Percentiles rank a stretch among this genome's conserved stretches.
These are phyloP conservation scores for Sciurus niger DNA, from an alignment of 2,113 vertebrate genomes.

Conservation along the genomic window DNA sequence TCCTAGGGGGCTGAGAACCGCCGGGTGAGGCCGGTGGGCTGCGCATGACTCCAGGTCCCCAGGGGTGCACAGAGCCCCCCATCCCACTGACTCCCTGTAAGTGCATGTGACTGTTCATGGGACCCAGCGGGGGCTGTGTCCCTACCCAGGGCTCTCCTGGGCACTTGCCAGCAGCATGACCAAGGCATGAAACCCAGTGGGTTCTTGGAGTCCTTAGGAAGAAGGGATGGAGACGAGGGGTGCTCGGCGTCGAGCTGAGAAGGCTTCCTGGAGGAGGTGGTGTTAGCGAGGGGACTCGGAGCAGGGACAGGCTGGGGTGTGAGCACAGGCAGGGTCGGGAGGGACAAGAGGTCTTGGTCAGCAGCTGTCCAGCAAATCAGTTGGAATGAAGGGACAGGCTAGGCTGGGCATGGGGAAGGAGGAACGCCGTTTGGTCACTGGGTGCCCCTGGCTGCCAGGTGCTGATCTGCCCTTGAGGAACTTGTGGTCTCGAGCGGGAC, in stretches of 20 bases:
- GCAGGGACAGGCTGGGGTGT: rapidly evolving
- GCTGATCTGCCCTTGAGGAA: background rate
- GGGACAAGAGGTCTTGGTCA: background rate
- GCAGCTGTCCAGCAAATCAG: background rate
- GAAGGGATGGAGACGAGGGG: background rate
- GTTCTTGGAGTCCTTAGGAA: background rate
- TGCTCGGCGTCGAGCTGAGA: background rate
- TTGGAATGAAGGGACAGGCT: background rate
- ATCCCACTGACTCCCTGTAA: background rate
- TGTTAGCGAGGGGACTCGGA: background rate
- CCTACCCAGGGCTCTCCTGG: background rate
- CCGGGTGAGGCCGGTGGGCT: background rate
- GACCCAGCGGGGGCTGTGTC: background rate
- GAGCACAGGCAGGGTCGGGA: background rate
- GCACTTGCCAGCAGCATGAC: background rate
- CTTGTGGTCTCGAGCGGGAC: background rate
- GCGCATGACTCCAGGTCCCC: background rate
- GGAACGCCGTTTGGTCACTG: background rate
- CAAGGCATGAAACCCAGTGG: background rate
- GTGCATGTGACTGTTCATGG: background rate
- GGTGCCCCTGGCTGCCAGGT: background rate
- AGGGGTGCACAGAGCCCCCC: background rate
- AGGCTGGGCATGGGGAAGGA: background rate
- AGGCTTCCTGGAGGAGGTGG: background rate
- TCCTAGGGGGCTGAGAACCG: background rate